phyloP scores from a whole-genome alignment of 2,888 invertebrate genomes.

The Colostygia pectinataria region DNA sequence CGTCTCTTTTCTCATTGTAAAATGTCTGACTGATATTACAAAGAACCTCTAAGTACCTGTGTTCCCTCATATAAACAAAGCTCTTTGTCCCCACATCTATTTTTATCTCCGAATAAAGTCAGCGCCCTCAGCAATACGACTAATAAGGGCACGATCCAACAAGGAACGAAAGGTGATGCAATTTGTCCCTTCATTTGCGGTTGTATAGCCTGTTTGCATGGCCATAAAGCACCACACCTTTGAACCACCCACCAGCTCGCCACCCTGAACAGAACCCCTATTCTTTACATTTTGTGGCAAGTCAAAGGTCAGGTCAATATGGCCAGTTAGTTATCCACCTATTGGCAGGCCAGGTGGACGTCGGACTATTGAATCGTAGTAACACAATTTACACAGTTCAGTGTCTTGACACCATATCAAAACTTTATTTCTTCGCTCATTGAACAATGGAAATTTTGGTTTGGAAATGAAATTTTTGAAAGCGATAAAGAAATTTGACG shows the following conservation, averaged over 20 bases:
- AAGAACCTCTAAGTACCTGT: background rate
- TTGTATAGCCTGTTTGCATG: constrained; percentile 74
- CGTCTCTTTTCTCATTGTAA: no score
- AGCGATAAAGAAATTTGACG: constrained; percentile 42
- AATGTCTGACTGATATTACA: no score
- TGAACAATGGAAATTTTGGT: constrained; percentile 29
- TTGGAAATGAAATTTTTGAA: constrained; percentile 39
- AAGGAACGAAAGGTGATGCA: constrained; percentile 67
- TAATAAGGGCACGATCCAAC: constrained; percentile 64
- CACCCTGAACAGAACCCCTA: constrained; percentile 47
- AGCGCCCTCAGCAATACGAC: constrained; percentile 50
- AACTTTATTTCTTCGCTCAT: constrained; percentile 42
- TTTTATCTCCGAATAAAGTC: constrained; percentile 43
- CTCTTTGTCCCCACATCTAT: constrained; percentile 37
- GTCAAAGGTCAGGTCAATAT: constrained; percentile 45
- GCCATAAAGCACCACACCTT: constrained; percentile 74
- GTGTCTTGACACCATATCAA: constrained; percentile 54
- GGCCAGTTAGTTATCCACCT: constrained; percentile 55
- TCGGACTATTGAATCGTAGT: constrained; percentile 67
- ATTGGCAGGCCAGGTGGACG: constrained; percentile 55
- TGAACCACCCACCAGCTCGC: constrained; percentile 52
- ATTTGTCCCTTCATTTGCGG: constrained; percentile 72
- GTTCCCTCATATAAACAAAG: constrained; percentile 27
- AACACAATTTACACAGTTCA: constrained; percentile 44
- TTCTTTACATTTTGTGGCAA: constrained; percentile 25